Evolutionary conservation across 2,888 invertebrate species (phyloP).

Genomic region (Rhogogaster chlorosoma): DNA sequence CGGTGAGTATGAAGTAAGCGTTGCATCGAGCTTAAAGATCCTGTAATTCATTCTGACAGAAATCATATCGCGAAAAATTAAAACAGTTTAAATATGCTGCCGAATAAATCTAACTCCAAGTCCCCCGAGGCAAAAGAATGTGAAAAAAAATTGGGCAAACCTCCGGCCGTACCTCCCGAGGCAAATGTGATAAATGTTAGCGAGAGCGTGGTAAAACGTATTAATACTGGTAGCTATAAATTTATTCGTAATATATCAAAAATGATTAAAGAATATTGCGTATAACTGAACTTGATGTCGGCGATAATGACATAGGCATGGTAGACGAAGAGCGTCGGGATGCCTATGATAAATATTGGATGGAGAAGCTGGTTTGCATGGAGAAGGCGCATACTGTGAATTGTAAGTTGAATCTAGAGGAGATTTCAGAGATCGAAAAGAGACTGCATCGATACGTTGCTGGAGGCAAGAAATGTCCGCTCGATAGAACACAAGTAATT

Average conservation of each 20-base stretch:
- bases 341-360: slow-evolving; percentile 66
- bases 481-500: slow-evolving; percentile 57
- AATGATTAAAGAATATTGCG: background rate
- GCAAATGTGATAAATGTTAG: slow-evolving; percentile 55
- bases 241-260: background rate
- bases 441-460: slow-evolving; percentile 57
- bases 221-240: slow-evolving; percentile 56
- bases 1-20: background rate
- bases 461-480: slow-evolving; percentile 56
- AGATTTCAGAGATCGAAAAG: slow-evolving; percentile 60
- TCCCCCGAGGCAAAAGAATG: slow-evolving; percentile 42
- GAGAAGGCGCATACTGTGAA: slow-evolving; percentile 64
- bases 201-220: slow-evolving; percentile 57
- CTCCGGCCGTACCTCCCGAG: slow-evolving; percentile 51
- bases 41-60: background rate
- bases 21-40: background rate
- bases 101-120: background rate
- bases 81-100: slow-evolving; percentile 12
- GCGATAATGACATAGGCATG: slow-evolving; percentile 53
- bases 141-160: slow-evolving; percentile 57
- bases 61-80: background rate
- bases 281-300: background rate
- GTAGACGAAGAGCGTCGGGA: slow-evolving; percentile 61
- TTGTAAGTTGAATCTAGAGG: slow-evolving; percentile 61
- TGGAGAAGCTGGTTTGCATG: slow-evolving; percentile 64